Percentiles rank a stretch among this genome's conserved stretches.
phyloP scores from a whole-genome alignment of 1,140 invertebrate genomes.

The Centruroides sculpturatus region DNA sequence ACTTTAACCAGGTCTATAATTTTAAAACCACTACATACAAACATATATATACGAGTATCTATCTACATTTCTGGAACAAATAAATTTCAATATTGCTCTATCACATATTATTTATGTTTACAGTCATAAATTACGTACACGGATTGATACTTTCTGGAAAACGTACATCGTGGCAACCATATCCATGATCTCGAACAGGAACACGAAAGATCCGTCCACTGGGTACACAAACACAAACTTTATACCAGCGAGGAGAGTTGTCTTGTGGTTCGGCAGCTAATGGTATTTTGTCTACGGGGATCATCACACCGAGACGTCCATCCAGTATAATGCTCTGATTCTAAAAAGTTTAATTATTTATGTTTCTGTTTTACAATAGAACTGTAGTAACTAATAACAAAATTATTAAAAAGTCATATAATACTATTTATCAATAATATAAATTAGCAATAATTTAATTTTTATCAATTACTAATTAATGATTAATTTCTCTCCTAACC shows the following conservation, averaged over 20 bases:
- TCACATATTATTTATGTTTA: too few species aligned
- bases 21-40: too few species aligned
- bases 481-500: too few species aligned
- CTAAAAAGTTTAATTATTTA: constrained; percentile 32
- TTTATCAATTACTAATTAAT: too few species aligned
- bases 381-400: background rate
- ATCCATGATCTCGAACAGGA: constrained; percentile 15
- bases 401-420: too few species aligned
- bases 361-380: background rate
- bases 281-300: constrained; percentile 45
- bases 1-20: too few species aligned
- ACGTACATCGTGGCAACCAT: constrained; percentile 22
- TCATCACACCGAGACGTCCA: constrained; percentile 18
- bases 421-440: too few species aligned
- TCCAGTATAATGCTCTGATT: constrained; percentile 45
- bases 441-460: too few species aligned
- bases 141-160: constrained; percentile 22
- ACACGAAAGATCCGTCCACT: constrained; percentile 23
- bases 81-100: too few species aligned
- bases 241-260: constrained; percentile 15
- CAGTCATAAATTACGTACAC: constrained; percentile 13
- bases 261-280: constrained; percentile 31
- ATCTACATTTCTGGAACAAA: too few species aligned
- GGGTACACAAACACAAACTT: constrained; percentile 23
- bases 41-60: too few species aligned